Conservation (phyloP, 2,113 vertebrate species). For the Gallinago paraguaiae region DNA sequence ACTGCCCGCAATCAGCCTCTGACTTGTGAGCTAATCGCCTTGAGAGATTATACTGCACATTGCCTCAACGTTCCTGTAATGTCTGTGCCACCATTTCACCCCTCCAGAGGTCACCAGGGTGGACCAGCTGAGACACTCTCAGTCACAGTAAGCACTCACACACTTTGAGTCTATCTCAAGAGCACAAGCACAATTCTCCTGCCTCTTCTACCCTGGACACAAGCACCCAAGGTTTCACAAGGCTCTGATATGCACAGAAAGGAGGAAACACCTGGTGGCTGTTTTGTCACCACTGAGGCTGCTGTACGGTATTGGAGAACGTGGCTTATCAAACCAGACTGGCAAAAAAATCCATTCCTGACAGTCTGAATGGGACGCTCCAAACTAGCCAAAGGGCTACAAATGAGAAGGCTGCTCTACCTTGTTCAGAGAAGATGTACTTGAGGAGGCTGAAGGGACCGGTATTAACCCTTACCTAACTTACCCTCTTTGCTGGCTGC, state of each 20-base stretch:
- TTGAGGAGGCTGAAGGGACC: not conserved
- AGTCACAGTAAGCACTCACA: not conserved
- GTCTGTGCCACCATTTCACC: not conserved
- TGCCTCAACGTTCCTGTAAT: accelerated
- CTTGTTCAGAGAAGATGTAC: accelerated
- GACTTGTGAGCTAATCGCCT: accelerated
- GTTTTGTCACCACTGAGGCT: not conserved
- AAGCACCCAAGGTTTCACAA: not conserved
- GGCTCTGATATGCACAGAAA: not conserved
- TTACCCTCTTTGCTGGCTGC: not conserved
- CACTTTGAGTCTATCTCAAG: accelerated
- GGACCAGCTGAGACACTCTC: not conserved
- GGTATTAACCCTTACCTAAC: no score
- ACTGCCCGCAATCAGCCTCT: not conserved
- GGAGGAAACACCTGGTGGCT: not conserved
- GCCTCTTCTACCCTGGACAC: no score
- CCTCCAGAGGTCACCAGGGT: not conserved
- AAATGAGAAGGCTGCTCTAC: not conserved
- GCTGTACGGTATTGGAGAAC: accelerated
- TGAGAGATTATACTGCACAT: not conserved
- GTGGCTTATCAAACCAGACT: accelerated
- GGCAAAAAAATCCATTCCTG: not conserved
- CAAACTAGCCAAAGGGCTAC: not conserved
- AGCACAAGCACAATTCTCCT: not conserved
- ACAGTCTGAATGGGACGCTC: accelerated